A percentile compares a stretch with the other conserved stretches of the same genome.
phyloP scores from a whole-genome alignment of 2,113 vertebrate genomes.

The Dipodomys spectabilis region DNA sequence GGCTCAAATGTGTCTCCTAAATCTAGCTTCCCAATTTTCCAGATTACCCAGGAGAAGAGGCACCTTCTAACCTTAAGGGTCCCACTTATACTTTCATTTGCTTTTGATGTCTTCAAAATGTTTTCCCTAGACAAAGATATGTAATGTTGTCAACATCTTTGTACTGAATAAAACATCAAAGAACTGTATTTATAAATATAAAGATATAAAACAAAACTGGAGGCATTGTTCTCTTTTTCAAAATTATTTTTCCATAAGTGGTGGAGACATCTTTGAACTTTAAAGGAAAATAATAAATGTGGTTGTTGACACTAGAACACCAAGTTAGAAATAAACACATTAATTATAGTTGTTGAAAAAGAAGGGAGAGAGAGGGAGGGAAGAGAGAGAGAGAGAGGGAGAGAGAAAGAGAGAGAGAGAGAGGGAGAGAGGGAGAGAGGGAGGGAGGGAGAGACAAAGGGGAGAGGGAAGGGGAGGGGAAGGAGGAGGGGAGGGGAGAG shows the following conservation, averaged over 20 bases:
- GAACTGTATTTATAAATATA: background rate
- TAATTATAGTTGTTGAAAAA: background rate
- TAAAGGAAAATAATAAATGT: background rate
- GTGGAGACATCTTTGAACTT: background rate
- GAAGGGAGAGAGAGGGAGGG: too few species aligned
- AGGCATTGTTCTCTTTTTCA: background rate
- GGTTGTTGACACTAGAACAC: background rate
- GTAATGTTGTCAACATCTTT: background rate
- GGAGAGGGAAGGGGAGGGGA: too few species aligned
- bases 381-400: too few species aligned
- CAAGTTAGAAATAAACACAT: background rate
- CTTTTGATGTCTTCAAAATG: background rate
- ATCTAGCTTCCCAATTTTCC: background rate
- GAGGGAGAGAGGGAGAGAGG: too few species aligned
- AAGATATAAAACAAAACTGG: background rate
- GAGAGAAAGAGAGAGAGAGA: rapidly evolving
- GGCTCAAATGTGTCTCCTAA: background rate
- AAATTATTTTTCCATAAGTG: background rate
- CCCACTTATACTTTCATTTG: background rate
- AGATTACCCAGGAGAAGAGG: background rate
- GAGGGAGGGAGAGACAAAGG: rapidly evolving
- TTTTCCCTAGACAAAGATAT: background rate
- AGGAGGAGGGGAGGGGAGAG: too few species aligned
- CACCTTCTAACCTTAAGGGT: background rate
- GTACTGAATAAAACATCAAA: background rate